A percentile compares a stretch with the other conserved stretches of the same genome.
Conservation (phyloP, 2,888 invertebrate species). For the Plagodis dolabraria region DNA sequence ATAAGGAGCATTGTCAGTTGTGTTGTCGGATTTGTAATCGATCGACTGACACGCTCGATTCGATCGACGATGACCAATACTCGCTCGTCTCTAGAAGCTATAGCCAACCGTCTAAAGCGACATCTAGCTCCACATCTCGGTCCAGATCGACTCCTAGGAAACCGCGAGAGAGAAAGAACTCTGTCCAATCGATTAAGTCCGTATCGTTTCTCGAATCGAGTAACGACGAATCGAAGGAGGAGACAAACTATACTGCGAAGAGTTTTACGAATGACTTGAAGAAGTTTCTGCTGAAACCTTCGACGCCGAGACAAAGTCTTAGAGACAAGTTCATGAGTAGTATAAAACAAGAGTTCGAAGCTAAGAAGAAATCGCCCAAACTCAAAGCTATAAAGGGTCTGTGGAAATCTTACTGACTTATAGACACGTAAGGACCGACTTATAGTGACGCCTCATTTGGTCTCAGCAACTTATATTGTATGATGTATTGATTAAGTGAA, state of each 20-base stretch:
- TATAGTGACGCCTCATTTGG: not conserved
- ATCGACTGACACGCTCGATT: slow-evolving; percentile 73
- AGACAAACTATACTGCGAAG: slow-evolving; percentile 79
- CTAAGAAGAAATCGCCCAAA: slow-evolving; percentile 76
- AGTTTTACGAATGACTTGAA: slow-evolving; percentile 82
- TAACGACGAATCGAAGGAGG: slow-evolving; percentile 73
- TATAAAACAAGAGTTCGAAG: slow-evolving; percentile 78
- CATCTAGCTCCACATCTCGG: slow-evolving; percentile 48
- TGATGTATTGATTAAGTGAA: not conserved
- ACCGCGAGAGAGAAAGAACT: slow-evolving; percentile 66
- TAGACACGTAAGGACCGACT: not conserved
- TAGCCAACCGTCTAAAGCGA: slow-evolving; percentile 52
- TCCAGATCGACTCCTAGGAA: slow-evolving; percentile 51
- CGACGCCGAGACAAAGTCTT: slow-evolving; percentile 72
- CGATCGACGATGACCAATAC: slow-evolving; percentile 70
- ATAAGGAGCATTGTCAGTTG: slow-evolving; percentile 67
- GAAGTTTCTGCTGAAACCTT: slow-evolving; percentile 74
- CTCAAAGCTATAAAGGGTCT: slow-evolving; percentile 79
- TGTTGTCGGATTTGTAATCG: slow-evolving; percentile 72
- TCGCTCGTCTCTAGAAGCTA: slow-evolving; percentile 70
- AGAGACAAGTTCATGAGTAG: slow-evolving; percentile 79
- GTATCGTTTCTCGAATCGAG: slow-evolving; percentile 79
- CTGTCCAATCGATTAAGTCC: slow-evolving; percentile 78
- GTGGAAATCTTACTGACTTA: slow-evolving; percentile 77
- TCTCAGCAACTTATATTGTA: not conserved